A percentile compares a stretch with the other conserved stretches of the same genome.
Evolutionary conservation across 2,797 vertebrate genomes (phyloP).

Genomic region (Acipenser oxyrinchus): DNA sequence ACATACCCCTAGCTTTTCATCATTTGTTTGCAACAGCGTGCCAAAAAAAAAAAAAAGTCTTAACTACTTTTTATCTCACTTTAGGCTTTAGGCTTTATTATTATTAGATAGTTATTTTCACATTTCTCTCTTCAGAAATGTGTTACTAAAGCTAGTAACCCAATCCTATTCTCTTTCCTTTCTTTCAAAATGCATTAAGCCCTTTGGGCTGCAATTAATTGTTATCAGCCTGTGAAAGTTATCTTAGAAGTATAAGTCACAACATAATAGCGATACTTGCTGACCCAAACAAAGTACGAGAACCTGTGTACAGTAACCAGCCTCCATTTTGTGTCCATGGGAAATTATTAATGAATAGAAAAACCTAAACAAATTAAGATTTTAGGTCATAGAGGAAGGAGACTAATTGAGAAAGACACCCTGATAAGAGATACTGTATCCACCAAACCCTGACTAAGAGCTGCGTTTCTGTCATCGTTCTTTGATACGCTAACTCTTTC

Average conservation of each 20-base stretch:
- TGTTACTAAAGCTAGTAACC: no score
- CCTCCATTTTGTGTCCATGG: constrained; percentile 14
- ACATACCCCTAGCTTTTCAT: no score
- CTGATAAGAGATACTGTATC: constrained; percentile 37
- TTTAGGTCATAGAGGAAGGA: constrained; percentile 30
- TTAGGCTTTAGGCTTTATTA: no score
- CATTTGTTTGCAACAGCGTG: no score
- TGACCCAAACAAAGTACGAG: not conserved
- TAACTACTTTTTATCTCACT: no score
- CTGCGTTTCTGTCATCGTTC: constrained; percentile 28
- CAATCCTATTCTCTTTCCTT: no score
- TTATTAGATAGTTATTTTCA: no score
- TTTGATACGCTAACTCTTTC: constrained; percentile 26
- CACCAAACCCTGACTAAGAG: constrained; percentile 32
- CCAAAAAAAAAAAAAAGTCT: no score
- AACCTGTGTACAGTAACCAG: not conserved
- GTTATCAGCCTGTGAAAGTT: constrained; percentile 58
- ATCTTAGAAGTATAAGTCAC: constrained; percentile 35
- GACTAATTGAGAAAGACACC: constrained; percentile 35
- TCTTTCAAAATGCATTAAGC: not conserved
- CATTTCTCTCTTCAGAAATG: no score
- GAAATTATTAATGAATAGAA: constrained; percentile 25
- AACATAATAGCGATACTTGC: constrained; percentile 15
- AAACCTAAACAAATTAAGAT: constrained; percentile 35
- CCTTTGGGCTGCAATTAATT: constrained; percentile 45